Percentiles rank a stretch among this genome's conserved stretches.
phyloP scores from a whole-genome alignment of 2,888 invertebrate genomes.

The Thecocarcelia acutangulata region DNA sequence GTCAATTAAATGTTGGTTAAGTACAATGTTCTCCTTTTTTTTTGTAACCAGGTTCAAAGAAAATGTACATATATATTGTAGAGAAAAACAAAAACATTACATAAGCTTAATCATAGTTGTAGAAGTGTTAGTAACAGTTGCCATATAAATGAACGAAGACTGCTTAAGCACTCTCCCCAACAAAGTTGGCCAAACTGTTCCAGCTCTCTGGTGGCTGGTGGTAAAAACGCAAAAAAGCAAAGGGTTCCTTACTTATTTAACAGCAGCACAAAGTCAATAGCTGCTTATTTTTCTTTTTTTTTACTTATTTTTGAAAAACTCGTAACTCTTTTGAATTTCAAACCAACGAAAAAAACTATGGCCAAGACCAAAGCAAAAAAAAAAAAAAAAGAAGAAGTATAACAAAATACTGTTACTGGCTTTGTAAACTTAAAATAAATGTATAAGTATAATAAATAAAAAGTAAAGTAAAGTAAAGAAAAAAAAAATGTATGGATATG shows the following conservation, averaged over 20 bases:
- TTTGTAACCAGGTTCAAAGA: neutral
- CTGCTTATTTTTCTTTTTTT: conserved; percentile 31
- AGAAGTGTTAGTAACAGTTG: conserved; percentile 31
- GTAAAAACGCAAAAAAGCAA: conserved; percentile 30
- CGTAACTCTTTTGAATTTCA: conserved; percentile 59
- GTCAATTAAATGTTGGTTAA: conserved; percentile 77
- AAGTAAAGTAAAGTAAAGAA: conserved; percentile 46
- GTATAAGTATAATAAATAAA: conserved; percentile 26
- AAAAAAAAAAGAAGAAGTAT: conserved; percentile 69
- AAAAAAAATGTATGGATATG: conserved; percentile 4
- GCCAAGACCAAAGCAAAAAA: conserved; percentile 9
- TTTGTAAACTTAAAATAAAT: conserved; percentile 39
- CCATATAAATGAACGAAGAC: conserved; percentile 58
- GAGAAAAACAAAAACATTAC: conserved; percentile 51
- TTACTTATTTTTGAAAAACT: conserved; percentile 35
- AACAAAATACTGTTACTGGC: conserved; percentile 64
- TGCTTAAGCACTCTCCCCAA: conserved; percentile 15
- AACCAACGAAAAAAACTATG: conserved; percentile 59
- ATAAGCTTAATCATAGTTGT: conserved; percentile 39
- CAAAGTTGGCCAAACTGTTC: neutral
- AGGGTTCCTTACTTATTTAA: conserved; percentile 68
- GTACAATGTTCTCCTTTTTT: conserved; percentile 47
- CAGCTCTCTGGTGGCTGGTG: conserved; percentile 31
- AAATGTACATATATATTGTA: neutral
- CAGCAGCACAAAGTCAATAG: conserved; percentile 71